Conservation (phyloP, 2,888 invertebrate species). For the Polydesmus complanatus region DNA sequence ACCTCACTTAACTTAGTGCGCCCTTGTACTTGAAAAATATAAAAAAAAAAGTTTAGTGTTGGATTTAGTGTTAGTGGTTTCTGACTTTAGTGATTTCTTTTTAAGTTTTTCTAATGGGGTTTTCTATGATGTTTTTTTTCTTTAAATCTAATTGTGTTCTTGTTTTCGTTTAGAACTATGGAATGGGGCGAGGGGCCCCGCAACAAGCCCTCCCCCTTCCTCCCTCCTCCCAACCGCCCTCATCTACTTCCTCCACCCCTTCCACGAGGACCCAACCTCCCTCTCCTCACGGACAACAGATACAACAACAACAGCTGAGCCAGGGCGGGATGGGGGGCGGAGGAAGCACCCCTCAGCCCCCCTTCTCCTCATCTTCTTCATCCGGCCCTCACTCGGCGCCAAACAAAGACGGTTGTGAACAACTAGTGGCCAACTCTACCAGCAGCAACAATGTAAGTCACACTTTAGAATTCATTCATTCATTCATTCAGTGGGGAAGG, state of each 20-base stretch:
- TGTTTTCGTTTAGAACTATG: conserved; percentile 8
- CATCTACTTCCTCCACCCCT: conserved; percentile 11
- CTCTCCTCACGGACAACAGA: conserved; percentile 1
- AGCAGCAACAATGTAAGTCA: conserved; percentile 17
- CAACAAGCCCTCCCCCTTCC: neutral
- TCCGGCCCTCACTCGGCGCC: conserved; percentile 11
- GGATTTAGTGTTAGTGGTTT: too few species aligned
- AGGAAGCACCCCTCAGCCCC: conserved; percentile 4
- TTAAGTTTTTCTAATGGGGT: too few species aligned
- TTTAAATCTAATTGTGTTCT: neutral
- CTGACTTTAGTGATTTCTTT: too few species aligned
- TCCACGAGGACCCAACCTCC: conserved; percentile 12
- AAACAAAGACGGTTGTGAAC: conserved; percentile 15
- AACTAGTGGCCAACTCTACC: conserved; percentile 13
- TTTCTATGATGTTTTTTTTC: neutral
- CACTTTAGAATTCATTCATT: too few species aligned
- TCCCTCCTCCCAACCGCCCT: conserved; percentile 11
- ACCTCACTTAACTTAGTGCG: too few species aligned
- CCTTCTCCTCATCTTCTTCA: conserved; percentile 13
- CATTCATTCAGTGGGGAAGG: too few species aligned
- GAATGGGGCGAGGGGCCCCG: neutral
- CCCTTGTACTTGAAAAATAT: too few species aligned
- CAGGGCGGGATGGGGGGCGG: conserved; percentile 4
- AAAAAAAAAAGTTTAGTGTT: too few species aligned
- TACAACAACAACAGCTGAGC: conserved; percentile 12